Conservation (phyloP, 2,888 invertebrate species). For the Diarsia dahlii region DNA sequence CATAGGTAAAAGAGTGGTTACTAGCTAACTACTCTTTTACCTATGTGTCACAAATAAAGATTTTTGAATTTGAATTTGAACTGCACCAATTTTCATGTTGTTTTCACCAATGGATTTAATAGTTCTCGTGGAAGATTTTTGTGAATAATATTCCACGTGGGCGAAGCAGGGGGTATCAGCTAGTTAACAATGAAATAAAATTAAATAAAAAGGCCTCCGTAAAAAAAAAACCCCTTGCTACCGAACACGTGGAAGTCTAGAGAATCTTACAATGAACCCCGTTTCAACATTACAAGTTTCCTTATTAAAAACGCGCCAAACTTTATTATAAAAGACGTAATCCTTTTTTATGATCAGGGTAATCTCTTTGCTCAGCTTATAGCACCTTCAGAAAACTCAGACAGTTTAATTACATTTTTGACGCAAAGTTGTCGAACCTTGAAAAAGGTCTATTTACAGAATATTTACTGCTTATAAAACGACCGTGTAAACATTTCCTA, state of each 20-base stretch:
- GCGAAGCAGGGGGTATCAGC: too few relatives aligned
- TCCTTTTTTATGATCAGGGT: constrained; percentile 13
- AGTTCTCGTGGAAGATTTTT: too few relatives aligned
- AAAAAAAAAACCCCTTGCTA: neutral
- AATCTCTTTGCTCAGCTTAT: neutral
- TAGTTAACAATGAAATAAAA: too few relatives aligned
- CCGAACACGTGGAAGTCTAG: neutral
- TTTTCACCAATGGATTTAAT: too few relatives aligned
- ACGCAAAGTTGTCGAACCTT: constrained; percentile 28
- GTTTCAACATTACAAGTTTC: neutral
- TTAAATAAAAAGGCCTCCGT: too few relatives aligned
- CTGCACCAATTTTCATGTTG: too few relatives aligned
- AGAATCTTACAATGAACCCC: neutral
- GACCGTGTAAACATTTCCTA: constrained; percentile 55
- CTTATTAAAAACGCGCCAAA: neutral
- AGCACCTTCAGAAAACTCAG: constrained; percentile 20
- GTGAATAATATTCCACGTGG: too few relatives aligned
- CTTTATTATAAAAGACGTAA: constrained; percentile 1
- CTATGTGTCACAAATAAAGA: too few relatives aligned
- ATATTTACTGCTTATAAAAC: constrained; percentile 50
- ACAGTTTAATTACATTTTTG: constrained; percentile 39
- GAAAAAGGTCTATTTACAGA: constrained; percentile 35
- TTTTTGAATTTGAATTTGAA: too few relatives aligned
- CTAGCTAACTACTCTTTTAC: too few relatives aligned
- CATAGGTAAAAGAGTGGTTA: too few relatives aligned